Conservation (phyloP, 2,113 vertebrate species). For the Epinephelus lanceolatus region DNA sequence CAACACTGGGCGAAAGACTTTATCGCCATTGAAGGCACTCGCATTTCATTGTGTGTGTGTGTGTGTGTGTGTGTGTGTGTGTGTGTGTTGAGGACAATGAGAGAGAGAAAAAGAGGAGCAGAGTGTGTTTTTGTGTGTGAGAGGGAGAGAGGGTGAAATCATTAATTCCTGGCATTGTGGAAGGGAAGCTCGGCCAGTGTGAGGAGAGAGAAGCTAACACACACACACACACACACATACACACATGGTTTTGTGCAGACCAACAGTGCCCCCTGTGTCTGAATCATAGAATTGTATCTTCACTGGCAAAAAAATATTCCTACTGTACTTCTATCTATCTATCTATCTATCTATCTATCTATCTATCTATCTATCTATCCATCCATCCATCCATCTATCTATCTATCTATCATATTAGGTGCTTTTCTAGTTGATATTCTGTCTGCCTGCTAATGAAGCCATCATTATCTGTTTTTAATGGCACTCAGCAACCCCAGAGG, state of each 20-base stretch:
- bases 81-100: neutral
- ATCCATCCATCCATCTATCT: conserved; percentile 3
- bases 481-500: conserved; percentile 15
- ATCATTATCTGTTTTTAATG: conserved; percentile 28
- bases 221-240: neutral
- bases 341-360: neutral
- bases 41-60: conserved; percentile 8
- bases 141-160: conserved; percentile 56
- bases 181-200: conserved; percentile 30
- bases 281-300: conserved; percentile 4
- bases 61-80: conserved; percentile 6
- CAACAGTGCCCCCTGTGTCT: conserved; percentile 74
- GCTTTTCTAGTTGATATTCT: conserved; percentile 17
- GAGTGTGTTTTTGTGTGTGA: conserved; percentile 34
- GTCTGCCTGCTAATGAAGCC: conserved; percentile 31
- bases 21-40: conserved; percentile 31
- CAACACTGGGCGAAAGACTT: conserved; percentile 21
- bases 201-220: conserved; percentile 6
- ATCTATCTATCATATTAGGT: neutral
- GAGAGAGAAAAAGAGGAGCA: neutral
- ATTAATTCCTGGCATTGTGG: conserved; percentile 59
- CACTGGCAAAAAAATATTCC: neutral
- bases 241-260: conserved; percentile 2
- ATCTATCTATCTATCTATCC: conserved; percentile 14
- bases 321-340: neutral